Evolutionary conservation across 2,888 invertebrate species (phyloP).

Genomic region (Tiliacea citrago): DNA sequence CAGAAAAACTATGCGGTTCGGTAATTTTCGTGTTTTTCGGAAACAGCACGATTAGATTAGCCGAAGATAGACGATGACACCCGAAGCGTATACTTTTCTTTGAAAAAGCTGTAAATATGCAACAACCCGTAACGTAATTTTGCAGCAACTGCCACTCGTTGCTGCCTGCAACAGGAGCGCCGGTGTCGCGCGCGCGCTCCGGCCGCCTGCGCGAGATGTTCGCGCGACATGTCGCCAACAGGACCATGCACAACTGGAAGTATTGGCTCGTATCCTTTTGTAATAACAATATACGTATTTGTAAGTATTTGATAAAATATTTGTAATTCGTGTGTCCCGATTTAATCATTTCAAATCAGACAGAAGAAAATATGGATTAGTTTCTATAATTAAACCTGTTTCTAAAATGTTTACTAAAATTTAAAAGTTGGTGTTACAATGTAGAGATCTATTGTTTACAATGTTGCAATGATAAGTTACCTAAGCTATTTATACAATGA

Average conservation of each 20-base stretch:
- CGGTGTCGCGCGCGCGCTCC: slow-evolving; percentile 96
- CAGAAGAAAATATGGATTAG: too few relatives aligned
- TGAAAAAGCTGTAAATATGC: neutral
- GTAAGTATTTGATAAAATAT: neutral
- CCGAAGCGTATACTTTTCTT: neutral
- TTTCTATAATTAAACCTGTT: neutral
- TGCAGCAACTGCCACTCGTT: slow-evolving; percentile 97
- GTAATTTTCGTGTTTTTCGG: neutral
- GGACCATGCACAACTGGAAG: slow-evolving; percentile 98
- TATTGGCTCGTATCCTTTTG: slow-evolving; percentile 98
- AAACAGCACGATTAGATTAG: neutral
- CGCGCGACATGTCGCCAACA: slow-evolving; percentile 96
- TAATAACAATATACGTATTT: neutral
- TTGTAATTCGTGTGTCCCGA: neutral
- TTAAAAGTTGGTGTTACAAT: neutral
- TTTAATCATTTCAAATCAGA: neutral
- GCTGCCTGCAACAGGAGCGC: slow-evolving; percentile 98
- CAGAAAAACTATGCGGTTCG: neutral
- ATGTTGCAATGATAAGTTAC: neutral
- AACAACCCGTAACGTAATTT: slow-evolving; percentile 12
- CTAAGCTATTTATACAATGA: neutral
- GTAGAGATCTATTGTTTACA: neutral
- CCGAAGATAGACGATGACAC: neutral
- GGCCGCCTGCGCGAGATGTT: slow-evolving; percentile 98
- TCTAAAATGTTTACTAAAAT: neutral